Conservation (phyloP, 2,797 vertebrate genomes). For the Siniperca undulata region DNA sequence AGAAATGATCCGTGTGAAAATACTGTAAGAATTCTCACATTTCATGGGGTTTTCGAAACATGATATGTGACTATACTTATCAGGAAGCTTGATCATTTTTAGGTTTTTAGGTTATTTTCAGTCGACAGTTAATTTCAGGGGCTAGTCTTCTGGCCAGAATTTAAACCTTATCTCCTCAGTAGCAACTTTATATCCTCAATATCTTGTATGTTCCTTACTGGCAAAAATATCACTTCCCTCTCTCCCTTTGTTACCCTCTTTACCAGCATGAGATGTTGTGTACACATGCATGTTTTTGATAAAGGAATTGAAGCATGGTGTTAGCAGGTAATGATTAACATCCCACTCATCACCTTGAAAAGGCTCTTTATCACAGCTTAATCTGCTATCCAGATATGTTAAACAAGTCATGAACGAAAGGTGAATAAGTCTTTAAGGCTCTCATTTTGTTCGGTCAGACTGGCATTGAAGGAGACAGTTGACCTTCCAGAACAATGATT, state of each 20-base stretch:
- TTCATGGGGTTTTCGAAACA: slow-evolving; percentile 16
- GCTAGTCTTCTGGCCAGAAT: neutral
- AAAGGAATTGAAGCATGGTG: neutral
- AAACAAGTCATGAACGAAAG: slow-evolving; percentile 26
- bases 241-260: neutral
- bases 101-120: neutral
- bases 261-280: neutral
- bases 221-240: neutral
- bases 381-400: slow-evolving; percentile 6
- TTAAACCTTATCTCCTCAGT: neutral
- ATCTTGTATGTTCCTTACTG: neutral
- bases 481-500: slow-evolving; percentile 52
- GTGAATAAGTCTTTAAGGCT: neutral
- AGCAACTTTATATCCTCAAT: neutral
- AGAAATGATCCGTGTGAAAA: neutral
- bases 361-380: neutral
- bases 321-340: neutral
- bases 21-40: neutral
- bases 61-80: neutral
- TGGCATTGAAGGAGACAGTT: slow-evolving; percentile 34
- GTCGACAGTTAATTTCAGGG: neutral
- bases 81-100: neutral
- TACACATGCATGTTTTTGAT: neutral
- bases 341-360: slow-evolving; percentile 6
- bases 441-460: slow-evolving; percentile 19